phyloP scores from a whole-genome alignment of 1,140 invertebrate species.

The Drosophila mojavensis region DNA sequence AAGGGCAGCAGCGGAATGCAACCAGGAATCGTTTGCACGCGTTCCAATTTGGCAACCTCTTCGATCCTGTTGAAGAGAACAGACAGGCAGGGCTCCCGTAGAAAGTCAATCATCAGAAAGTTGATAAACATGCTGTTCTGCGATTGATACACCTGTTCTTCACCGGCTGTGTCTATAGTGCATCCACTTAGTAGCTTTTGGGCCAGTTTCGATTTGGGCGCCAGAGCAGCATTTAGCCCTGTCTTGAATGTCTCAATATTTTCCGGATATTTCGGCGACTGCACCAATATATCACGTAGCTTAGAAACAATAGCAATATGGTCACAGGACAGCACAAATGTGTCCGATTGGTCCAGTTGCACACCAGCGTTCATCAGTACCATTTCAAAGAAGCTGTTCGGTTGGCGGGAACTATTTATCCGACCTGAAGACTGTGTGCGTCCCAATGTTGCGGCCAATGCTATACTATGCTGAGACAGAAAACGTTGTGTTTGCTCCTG shows the following conservation, averaged over 20 bases:
- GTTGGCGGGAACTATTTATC: slow-evolving; percentile 62
- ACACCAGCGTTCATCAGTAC: slow-evolving; percentile 72
- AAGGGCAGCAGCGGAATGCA: slow-evolving; percentile 62
- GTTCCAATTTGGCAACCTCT: slow-evolving; percentile 50
- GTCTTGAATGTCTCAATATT: slow-evolving; percentile 81
- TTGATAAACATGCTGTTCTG: slow-evolving; percentile 84
- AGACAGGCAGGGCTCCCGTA: slow-evolving; percentile 83
- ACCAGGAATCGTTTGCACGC: slow-evolving; percentile 16
- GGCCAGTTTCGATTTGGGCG: slow-evolving; percentile 75
- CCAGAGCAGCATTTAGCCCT: slow-evolving; percentile 76
- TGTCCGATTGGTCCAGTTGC: slow-evolving; percentile 66
- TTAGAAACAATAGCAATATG: slow-evolving; percentile 77
- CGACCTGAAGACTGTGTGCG: slow-evolving; percentile 66
- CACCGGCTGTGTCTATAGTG: slow-evolving; percentile 66
- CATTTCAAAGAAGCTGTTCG: slow-evolving; percentile 78
- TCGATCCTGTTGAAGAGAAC: slow-evolving; percentile 83
- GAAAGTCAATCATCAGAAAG: slow-evolving; percentile 83
- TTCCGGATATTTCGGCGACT: slow-evolving; percentile 64
- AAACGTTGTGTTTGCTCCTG: slow-evolving; percentile 81
- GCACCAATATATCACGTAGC: slow-evolving; percentile 64
- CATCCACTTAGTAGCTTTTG: slow-evolving; percentile 80
- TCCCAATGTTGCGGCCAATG: slow-evolving; percentile 67
- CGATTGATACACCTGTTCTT: slow-evolving; percentile 72
- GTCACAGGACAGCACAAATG: slow-evolving; percentile 73
- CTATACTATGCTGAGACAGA: slow-evolving; percentile 75